These are phyloP conservation scores for Cerceris rybyensis DNA, from an alignment of 2,888 invertebrate species.

Conservation along the genomic window DNA sequence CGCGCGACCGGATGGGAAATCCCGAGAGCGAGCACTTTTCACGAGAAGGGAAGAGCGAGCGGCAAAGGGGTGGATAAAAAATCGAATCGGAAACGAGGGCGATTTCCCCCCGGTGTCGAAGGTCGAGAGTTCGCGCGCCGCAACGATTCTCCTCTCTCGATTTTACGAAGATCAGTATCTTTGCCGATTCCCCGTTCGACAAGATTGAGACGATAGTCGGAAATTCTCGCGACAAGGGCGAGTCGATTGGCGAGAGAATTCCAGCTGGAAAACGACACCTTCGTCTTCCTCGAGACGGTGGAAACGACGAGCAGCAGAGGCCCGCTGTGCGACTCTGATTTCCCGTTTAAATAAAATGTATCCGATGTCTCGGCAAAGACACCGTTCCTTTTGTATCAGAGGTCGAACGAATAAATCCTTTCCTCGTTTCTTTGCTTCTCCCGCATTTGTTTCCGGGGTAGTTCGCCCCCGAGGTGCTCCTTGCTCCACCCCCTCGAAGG, in stretches of 20 bases:
- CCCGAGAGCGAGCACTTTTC: slow-evolving; percentile 10
- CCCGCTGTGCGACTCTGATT: too few relatives aligned
- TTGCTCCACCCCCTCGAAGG: too few relatives aligned
- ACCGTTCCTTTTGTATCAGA: too few relatives aligned
- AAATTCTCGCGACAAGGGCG: slow-evolving; percentile 54
- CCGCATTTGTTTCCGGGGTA: too few relatives aligned
- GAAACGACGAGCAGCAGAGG: background rate
- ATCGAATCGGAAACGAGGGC: slow-evolving; percentile 28
- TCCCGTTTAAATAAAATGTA: too few relatives aligned
- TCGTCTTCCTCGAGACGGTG: slow-evolving; percentile 5
- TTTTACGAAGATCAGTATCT: slow-evolving; percentile 25
- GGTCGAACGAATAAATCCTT: too few relatives aligned
- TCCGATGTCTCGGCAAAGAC: too few relatives aligned
- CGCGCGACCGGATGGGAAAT: slow-evolving; percentile 23
- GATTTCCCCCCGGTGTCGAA: slow-evolving; percentile 16
- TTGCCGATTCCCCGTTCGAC: slow-evolving; percentile 3
- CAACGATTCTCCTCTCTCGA: background rate
- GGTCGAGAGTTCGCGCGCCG: slow-evolving; percentile 1
- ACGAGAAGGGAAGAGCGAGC: slow-evolving; percentile 11
- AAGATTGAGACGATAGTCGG: slow-evolving; percentile 41
- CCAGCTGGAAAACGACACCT: slow-evolving; percentile 7
- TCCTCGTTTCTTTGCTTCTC: too few relatives aligned
- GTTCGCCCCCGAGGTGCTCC: too few relatives aligned
- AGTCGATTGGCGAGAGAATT: slow-evolving; percentile 34
- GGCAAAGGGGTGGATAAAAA: slow-evolving; percentile 44